Conservation (phyloP, 1,140 invertebrate species). For the Gryon sp. region DNA sequence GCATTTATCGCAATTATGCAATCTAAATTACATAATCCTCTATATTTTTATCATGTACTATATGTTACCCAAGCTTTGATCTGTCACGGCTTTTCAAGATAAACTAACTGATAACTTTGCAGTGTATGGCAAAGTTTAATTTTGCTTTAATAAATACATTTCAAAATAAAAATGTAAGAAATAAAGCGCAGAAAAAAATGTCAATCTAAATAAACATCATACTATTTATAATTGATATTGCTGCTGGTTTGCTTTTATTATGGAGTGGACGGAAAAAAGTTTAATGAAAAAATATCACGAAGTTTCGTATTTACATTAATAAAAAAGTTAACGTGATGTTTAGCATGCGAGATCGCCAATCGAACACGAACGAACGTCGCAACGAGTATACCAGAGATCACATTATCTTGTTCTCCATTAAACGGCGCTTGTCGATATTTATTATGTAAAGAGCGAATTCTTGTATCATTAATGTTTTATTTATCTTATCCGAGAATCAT, state of each 20-base stretch:
- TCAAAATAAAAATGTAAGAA: background rate
- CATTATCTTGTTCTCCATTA: slow-evolving; percentile 19
- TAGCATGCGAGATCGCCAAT: slow-evolving; percentile 22
- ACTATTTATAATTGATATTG: too few species aligned
- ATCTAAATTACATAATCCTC: slow-evolving; percentile 31
- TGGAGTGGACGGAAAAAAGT: too few species aligned
- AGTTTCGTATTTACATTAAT: slow-evolving; percentile 10
- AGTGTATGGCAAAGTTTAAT: too few species aligned
- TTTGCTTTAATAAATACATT: too few species aligned
- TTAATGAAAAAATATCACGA: slow-evolving; percentile 7
- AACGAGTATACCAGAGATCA: slow-evolving; percentile 6
- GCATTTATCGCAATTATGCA: slow-evolving; percentile 14
- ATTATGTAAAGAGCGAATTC: slow-evolving; percentile 35
- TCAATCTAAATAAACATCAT: too few species aligned
- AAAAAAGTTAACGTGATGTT: slow-evolving; percentile 25
- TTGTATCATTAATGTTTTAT: slow-evolving; percentile 12
- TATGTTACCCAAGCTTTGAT: too few species aligned
- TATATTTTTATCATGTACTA: too few species aligned
- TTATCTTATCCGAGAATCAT: background rate
- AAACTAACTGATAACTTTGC: too few species aligned
- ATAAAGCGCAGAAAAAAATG: too few species aligned
- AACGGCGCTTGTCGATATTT: slow-evolving; percentile 25
- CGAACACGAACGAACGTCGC: slow-evolving; percentile 3
- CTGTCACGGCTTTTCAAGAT: too few species aligned
- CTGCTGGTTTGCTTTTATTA: too few species aligned